Evolutionary conservation across 2,797 vertebrate species (phyloP).

Genomic region (Luscinia megarhynchos): DNA sequence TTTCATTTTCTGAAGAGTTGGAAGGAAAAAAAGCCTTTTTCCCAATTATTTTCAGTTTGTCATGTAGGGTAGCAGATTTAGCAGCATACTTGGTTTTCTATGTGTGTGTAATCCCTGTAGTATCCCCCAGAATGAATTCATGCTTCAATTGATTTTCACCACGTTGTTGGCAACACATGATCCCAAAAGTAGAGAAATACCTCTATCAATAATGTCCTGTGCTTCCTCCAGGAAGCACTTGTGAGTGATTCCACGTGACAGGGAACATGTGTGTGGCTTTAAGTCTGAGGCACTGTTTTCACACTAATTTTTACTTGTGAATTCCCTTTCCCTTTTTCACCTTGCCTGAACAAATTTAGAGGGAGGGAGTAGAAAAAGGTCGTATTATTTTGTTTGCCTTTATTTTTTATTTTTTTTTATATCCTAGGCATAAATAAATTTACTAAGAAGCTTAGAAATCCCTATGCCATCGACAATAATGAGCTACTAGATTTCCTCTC

Average conservation of each 20-base stretch:
- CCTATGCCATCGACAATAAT: conserved; percentile 91
- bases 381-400: conserved; percentile 42
- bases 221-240: conserved; percentile 36
- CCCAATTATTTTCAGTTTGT: not conserved
- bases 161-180: not conserved
- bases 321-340: conserved; percentile 3
- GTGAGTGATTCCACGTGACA: conserved; percentile 64
- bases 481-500: conserved; percentile 97
- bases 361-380: not conserved
- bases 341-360: conserved; percentile 18
- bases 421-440: conserved; percentile 95
- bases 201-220: not conserved
- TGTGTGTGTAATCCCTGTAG: not conserved
- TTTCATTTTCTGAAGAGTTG: not conserved
- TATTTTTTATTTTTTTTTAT: not conserved
- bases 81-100: not conserved
- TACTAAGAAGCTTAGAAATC: conserved; percentile 96
- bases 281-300: conserved; percentile 69
- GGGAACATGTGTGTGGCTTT: conserved; percentile 24
- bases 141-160: not conserved
- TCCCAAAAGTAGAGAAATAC: conserved; percentile 29
- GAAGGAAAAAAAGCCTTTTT: not conserved
- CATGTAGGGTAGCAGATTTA: not conserved
- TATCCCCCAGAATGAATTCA: not conserved
- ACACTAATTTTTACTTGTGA: conserved; percentile 75